Percentiles rank a stretch among this genome's conserved stretches.
phyloP scores from a whole-genome alignment of 92 coral and sea anemone species.

The Chrysogorgia sp. region DNA sequence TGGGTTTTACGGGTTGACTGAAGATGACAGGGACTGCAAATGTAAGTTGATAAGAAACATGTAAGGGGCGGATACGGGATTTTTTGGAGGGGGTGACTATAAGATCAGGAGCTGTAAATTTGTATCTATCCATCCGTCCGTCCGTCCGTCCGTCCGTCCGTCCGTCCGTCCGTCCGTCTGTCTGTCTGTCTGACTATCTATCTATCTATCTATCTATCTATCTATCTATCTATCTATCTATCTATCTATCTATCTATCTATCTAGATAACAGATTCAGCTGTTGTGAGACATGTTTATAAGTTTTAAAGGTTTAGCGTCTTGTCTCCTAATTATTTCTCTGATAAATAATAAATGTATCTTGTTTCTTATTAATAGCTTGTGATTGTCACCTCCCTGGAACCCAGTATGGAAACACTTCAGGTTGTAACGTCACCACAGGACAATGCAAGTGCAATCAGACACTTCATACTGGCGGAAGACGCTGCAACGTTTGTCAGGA shows the following conservation, averaged over 20 bases:
- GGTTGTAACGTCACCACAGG: conserved; percentile 76
- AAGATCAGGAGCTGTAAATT: background rate
- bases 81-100: background rate
- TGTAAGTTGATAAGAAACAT: conserved; percentile 45
- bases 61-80: background rate
- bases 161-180: no score
- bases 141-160: no score
- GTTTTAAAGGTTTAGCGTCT: no score
- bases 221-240: no score
- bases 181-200: no score
- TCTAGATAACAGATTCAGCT: no score
- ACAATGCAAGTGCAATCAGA: conserved; percentile 84
- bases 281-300: no score
- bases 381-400: conserved; percentile 69
- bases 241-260: no score
- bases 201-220: no score
- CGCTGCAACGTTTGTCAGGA: conserved; percentile 83
- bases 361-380: conserved; percentile 60
- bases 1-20: conserved; percentile 82
- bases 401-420: conserved; percentile 66
- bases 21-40: conserved; percentile 63
- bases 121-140: no score
- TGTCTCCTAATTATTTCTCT: no score
- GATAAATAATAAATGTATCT: background rate
- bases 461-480: conserved; percentile 75